Percentiles rank a stretch among this genome's conserved stretches.
phyloP scores from a whole-genome alignment of 2,113 vertebrate species.

The Hystrix cristata region DNA sequence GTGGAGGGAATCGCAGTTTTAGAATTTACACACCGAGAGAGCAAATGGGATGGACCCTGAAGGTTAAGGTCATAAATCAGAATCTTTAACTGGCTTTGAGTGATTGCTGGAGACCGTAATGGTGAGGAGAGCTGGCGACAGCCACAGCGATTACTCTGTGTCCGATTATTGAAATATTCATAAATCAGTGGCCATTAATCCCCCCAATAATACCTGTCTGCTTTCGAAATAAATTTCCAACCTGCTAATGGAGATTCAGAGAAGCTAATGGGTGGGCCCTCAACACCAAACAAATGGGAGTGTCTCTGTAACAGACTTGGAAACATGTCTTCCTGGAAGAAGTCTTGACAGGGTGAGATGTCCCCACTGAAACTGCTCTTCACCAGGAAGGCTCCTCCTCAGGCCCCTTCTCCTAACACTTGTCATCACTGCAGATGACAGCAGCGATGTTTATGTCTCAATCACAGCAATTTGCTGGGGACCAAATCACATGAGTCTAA shows the following conservation, averaged over 20 bases:
- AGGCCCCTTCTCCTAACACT: conserved; percentile 49
- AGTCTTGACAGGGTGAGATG: conserved; percentile 42
- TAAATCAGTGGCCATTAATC: conserved; percentile 92
- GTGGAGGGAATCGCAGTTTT: conserved; percentile 88
- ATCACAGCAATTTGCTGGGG: conserved; percentile 63
- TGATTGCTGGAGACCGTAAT: conserved; percentile 88
- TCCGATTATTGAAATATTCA: conserved; percentile 90
- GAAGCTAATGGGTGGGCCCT: conserved; percentile 82
- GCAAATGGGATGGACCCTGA: conserved; percentile 89
- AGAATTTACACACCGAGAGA: conserved; percentile 89
- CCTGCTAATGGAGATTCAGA: conserved; percentile 92
- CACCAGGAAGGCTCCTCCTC: not conserved
- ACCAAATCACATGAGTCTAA: conserved; percentile 63
- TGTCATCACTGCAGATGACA: conserved; percentile 38
- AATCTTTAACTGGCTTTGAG: conserved; percentile 91
- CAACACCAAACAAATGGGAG: conserved; percentile 83
- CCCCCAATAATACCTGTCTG: conserved; percentile 90
- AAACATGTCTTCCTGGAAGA: conserved; percentile 62
- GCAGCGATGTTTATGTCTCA: conserved; percentile 63
- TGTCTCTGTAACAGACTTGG: conserved; percentile 65
- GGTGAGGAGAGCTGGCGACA: conserved; percentile 81
- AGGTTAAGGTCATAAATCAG: conserved; percentile 93
- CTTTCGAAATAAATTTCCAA: conserved; percentile 90
- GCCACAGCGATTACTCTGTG: conserved; percentile 86
- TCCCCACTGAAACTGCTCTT: conserved; percentile 65